These are phyloP conservation scores for Melieria crassipennis DNA, from an alignment of 2,888 invertebrate genomes.

Conservation along the genomic window DNA sequence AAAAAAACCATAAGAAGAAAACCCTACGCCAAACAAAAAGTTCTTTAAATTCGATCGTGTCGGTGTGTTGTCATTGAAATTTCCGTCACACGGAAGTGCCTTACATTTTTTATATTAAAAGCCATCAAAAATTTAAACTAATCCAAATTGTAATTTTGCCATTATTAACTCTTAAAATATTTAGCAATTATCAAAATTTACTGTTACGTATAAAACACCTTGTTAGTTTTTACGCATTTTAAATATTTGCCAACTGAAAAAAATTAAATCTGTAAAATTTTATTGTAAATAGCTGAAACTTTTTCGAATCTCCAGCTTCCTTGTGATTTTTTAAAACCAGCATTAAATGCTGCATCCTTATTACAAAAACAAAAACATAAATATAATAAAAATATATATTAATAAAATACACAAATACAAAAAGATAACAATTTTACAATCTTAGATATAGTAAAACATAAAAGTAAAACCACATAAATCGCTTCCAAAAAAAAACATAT, in stretches of 20 bases:
- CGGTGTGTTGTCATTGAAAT: conserved; percentile 42
- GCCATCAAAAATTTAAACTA: conserved; percentile 47
- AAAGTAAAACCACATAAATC: conserved; percentile 47
- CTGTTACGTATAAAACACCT: not conserved
- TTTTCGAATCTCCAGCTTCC: conserved; percentile 46
- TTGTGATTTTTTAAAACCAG: conserved; percentile 51
- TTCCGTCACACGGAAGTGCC: conserved; percentile 67
- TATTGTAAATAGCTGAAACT: not conserved
- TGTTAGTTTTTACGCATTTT: conserved; percentile 11
- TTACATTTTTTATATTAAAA: conserved; percentile 47
- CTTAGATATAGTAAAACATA: conserved; percentile 30
- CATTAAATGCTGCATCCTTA: conserved; percentile 50
- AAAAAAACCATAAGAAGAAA: conserved; percentile 6
- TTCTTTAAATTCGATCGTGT: not conserved
- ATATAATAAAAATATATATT: conserved; percentile 22
- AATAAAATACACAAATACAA: conserved; percentile 33
- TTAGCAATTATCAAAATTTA: not conserved
- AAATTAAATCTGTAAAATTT: not conserved
- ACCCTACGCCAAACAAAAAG: conserved; percentile 13
- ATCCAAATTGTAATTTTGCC: conserved; percentile 32
- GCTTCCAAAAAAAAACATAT: conserved; percentile 52
- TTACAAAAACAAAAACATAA: conserved; percentile 1
- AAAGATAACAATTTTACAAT: conserved; percentile 23
- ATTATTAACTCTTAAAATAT: not conserved
- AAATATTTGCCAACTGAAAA: conserved; percentile 4